Evolutionary conservation across 2,888 invertebrate genomes (phyloP).

Genomic region (Vandiemenella viatica): DNA sequence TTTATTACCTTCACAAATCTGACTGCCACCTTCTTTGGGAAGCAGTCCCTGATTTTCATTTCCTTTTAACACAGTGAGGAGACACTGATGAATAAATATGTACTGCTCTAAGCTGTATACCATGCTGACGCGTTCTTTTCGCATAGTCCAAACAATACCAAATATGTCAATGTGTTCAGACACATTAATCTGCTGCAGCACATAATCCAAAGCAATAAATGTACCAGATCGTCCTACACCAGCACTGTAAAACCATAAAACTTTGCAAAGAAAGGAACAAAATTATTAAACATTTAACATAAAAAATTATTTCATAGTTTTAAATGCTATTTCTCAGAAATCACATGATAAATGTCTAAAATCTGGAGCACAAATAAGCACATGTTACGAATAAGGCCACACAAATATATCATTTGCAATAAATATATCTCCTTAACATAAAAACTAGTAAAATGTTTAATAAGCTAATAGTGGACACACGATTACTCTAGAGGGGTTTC

Average conservation of each 20-base stretch:
- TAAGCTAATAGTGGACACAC: no score
- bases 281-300: no score
- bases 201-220: slow-evolving; percentile 88
- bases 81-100: slow-evolving; percentile 96
- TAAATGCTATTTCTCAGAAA: no score
- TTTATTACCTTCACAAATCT: slow-evolving; percentile 78
- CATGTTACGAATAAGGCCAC: no score
- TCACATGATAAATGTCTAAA: no score
- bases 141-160: slow-evolving; percentile 90
- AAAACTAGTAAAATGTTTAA: no score
- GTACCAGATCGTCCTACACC: slow-evolving; percentile 72
- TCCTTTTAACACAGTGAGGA: slow-evolving; percentile 86
- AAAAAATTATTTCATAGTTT: no score
- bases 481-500: no score
- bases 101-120: slow-evolving; percentile 97
- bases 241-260: slow-evolving; percentile 33
- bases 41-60: slow-evolving; percentile 61
- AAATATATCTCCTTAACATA: no score
- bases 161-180: slow-evolving; percentile 86
- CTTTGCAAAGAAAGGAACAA: no score
- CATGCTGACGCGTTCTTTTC: slow-evolving; percentile 94
- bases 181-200: slow-evolving; percentile 77
- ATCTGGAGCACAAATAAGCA: no score
- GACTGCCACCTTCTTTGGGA: slow-evolving; percentile 73
- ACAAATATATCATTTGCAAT: no score